Percentiles rank a stretch among this genome's conserved stretches.
Conservation (phyloP, 1,140 invertebrate species). For the Phymorhynchus buccinoides region DNA sequence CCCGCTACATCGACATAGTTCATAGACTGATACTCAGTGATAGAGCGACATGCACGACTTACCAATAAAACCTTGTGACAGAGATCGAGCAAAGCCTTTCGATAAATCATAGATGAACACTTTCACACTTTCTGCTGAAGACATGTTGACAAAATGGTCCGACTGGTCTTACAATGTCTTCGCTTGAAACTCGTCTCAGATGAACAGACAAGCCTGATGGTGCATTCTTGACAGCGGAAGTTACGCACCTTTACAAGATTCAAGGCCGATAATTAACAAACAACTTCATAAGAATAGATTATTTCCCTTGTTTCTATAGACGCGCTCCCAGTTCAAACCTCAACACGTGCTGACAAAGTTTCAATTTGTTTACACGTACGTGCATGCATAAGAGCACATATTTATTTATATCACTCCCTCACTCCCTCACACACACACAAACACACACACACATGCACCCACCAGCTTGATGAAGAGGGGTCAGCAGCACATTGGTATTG, state of each 20-base stretch:
- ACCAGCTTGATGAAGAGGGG: too few species aligned
- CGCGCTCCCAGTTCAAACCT: too few species aligned
- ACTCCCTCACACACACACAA: too few species aligned
- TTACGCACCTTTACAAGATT: background rate
- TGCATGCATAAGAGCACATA: too few species aligned
- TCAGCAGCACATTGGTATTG: too few species aligned
- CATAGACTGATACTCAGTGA: background rate
- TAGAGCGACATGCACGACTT: conserved; percentile 34
- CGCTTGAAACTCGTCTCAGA: background rate
- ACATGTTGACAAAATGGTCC: background rate
- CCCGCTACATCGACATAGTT: too few species aligned
- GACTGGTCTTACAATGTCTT: background rate
- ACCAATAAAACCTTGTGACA: conserved; percentile 61
- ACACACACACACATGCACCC: too few species aligned
- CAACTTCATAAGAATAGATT: too few species aligned
- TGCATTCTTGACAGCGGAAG: conserved; percentile 36
- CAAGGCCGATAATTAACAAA: background rate
- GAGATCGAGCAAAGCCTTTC: conserved; percentile 56
- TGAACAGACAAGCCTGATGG: background rate
- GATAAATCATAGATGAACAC: conserved; percentile 61
- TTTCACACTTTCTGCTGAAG: conserved; percentile 45
- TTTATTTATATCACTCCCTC: too few species aligned
- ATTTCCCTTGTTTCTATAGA: too few species aligned
- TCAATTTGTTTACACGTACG: too few species aligned
- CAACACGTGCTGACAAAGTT: too few species aligned